Evolutionary conservation across 2,113 vertebrate genomes (phyloP).

Genomic region (Ramphastos sulfuratus): DNA sequence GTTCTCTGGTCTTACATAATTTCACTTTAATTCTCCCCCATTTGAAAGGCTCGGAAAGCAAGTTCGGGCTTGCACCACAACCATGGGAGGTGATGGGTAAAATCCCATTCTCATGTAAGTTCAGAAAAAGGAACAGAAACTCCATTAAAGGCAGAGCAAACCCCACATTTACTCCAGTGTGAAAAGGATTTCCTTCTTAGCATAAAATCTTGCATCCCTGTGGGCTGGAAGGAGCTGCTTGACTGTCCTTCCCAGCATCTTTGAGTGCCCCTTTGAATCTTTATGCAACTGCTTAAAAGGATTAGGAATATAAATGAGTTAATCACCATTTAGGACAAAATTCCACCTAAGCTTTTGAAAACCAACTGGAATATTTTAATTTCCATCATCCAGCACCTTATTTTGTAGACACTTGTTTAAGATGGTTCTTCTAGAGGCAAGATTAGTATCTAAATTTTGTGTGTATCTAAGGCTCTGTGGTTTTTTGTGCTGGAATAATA

Average conservation of each 20-base stretch:
- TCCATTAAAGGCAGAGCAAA: constrained; percentile 26
- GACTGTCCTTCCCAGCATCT: background rate
- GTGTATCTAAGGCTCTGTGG: background rate
- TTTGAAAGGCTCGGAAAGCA: background rate
- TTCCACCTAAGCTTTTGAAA: background rate
- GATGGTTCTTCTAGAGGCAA: background rate
- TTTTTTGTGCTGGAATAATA: background rate
- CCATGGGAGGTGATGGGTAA: background rate
- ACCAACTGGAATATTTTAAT: background rate
- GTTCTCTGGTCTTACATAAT: background rate
- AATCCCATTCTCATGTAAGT: background rate
- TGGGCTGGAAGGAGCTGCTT: background rate
- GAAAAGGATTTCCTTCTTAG: constrained; percentile 3
- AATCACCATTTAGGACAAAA: constrained; percentile 18
- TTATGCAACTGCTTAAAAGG: background rate
- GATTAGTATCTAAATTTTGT: background rate
- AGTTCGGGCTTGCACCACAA: background rate
- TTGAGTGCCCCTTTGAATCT: background rate
- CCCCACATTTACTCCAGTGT: constrained; percentile 20
- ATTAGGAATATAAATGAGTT: background rate
- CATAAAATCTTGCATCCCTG: background rate
- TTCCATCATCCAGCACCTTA: background rate
- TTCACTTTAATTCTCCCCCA: background rate
- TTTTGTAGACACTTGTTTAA: background rate
- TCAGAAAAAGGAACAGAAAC: constrained; percentile 21